phyloP scores from a whole-genome alignment of 2,888 invertebrate genomes.

The Stramonita haemastoma region DNA sequence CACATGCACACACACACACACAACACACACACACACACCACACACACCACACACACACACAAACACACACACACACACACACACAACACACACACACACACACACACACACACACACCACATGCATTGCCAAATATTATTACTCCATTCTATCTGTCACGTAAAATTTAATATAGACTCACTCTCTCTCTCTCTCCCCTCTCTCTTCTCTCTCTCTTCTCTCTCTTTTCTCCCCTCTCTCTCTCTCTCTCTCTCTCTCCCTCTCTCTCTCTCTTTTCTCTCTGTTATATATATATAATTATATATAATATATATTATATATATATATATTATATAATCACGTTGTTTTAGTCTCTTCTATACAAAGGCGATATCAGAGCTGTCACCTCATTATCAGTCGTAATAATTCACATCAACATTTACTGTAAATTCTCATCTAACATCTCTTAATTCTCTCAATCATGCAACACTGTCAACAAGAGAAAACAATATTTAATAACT shows the following conservation, averaged over 20 bases:
- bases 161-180: neutral
- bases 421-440: too few species aligned
- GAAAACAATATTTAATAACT: too few species aligned
- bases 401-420: too few species aligned
- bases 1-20: neutral
- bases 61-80: neutral
- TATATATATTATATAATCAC: too few species aligned
- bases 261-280: neutral
- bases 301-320: too few species aligned
- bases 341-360: too few species aligned
- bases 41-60: neutral
- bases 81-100: slow-evolving; percentile 20
- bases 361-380: too few species aligned
- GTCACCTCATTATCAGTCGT: too few species aligned
- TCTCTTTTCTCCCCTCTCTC: neutral
- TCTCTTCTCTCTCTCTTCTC: too few species aligned
- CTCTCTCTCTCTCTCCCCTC: neutral
- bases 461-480: too few species aligned
- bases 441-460: too few species aligned
- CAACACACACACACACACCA: neutral
- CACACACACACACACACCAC: slow-evolving; percentile 2
- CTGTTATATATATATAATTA: too few species aligned
- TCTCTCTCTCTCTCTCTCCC: neutral
- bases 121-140: neutral
- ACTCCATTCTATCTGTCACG: neutral